Evolutionary conservation across 2,888 invertebrate species (phyloP), one percentile per base, ranked within the genome.

Genomic region (Hydroisotoma schaefferi): DNA sequence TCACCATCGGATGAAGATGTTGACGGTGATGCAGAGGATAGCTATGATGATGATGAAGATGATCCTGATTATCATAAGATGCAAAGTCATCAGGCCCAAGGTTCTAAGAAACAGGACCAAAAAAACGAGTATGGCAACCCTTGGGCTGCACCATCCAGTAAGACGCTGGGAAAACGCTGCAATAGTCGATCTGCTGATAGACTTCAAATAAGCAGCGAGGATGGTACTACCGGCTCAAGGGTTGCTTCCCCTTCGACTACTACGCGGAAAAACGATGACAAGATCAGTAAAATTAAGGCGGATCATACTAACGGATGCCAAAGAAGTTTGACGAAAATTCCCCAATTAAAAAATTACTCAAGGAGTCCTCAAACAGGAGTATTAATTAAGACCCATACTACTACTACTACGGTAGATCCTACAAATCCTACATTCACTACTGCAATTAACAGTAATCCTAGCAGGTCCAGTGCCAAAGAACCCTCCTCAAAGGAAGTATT

Each of bases 41-140:
- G 53, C 40, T 55, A 59, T 37, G 63, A 63, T 15, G 55, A 57
- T 15, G 63, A 62, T 23, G 65, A 65, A 5, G 53, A 49, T 37
- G 53, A 54, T 22, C 20, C n/a, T n/a, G 57, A 47, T 57, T 57
- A 53, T 62, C 40, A 61, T 53, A 53, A 60, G 22, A 62, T 55
- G 55, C 57, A 57, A 43, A 61, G 59, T n/a, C n/a, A n/a, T n/a
- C n/a, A n/a, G 29, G 38, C 48, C 25, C 26, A 47, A n/a, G n/a
- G n/a, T n/a, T n/a, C 25, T 60, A 57, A 57, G 58, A 60, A 63
- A 63, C 66, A 63, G 63, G 61, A 65, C 60, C 75, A 79, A 80
- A 80, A 80, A 81, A 81, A 81, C 80, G 80, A 77, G 80, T 73
- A 77, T 76, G 75, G 80, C 80, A 80, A 80, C 80, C 80, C 80